phyloP scores from a whole-genome alignment of 2,888 invertebrate species.

The Synergus laeviventris region DNA sequence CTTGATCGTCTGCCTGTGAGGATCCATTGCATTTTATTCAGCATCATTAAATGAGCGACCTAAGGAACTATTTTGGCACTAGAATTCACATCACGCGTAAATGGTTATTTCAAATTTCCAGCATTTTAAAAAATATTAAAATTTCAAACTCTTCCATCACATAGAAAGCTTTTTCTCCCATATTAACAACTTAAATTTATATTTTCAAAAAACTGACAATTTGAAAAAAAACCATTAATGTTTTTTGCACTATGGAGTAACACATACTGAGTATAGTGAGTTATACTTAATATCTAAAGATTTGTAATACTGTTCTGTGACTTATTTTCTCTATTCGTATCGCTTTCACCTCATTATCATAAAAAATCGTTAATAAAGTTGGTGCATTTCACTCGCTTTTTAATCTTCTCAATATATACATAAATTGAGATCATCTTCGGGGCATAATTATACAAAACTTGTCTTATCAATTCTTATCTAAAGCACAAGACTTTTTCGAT shows the following conservation, averaged over 20 bases:
- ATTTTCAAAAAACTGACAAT: conserved; percentile 25
- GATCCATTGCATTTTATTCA: conserved; percentile 38
- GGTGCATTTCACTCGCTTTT: conserved; percentile 46
- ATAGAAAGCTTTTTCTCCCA: conserved; percentile 49
- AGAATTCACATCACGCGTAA: conserved; percentile 23
- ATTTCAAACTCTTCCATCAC: not conserved
- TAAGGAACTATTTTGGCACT: conserved; percentile 64
- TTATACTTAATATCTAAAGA: conserved; percentile 17
- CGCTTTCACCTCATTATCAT: conserved; percentile 46
- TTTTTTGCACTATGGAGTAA: conserved; percentile 35
- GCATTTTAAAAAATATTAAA: conserved; percentile 64
- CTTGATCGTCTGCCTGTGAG: conserved; percentile 52
- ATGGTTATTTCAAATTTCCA: conserved; percentile 55
- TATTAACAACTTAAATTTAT: not conserved
- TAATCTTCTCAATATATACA: conserved; percentile 14
- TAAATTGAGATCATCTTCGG: conserved; percentile 9
- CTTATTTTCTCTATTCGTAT: conserved; percentile 45
- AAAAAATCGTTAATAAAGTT: conserved; percentile 59
- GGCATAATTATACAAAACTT: conserved; percentile 20
- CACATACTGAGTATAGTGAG: conserved; percentile 25
- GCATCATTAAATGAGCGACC: conserved; percentile 35
- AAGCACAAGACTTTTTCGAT: not conserved
- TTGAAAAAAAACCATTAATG: conserved; percentile 20
- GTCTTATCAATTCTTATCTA: conserved; percentile 16
- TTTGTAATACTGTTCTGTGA: conserved; percentile 49